phyloP scores from a whole-genome alignment of 1,140 invertebrate genomes.

The Coboldia fuscipes region DNA sequence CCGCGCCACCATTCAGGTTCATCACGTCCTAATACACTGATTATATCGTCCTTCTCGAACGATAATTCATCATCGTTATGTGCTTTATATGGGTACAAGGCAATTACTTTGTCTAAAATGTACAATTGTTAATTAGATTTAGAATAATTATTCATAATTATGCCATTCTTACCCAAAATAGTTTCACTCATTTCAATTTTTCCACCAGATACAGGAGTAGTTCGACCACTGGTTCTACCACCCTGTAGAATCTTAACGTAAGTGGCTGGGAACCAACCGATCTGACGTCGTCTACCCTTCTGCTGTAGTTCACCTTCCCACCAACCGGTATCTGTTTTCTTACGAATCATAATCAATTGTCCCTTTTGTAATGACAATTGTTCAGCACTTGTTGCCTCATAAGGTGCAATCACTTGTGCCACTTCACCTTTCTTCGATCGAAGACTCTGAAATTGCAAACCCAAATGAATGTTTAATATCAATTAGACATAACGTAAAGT shows the following conservation, averaged over 20 bases:
- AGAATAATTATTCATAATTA: constrained; percentile 4
- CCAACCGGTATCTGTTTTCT: constrained; percentile 92
- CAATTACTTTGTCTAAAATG: constrained; percentile 61
- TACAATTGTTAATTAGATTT: not conserved
- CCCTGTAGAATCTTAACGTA: constrained; percentile 74
- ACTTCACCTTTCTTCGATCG: constrained; percentile 64
- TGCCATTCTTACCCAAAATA: constrained; percentile 20
- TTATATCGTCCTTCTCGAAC: constrained; percentile 86
- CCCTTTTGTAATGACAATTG: constrained; percentile 77
- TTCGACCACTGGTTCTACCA: constrained; percentile 42
- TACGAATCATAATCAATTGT: constrained; percentile 88
- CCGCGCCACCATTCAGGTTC: constrained; percentile 95
- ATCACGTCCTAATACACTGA: constrained; percentile 73
- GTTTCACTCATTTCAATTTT: constrained; percentile 26
- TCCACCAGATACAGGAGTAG: constrained; percentile 36
- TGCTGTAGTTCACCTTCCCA: constrained; percentile 98
- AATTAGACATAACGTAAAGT: too few relatives aligned
- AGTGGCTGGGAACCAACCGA: constrained; percentile 94
- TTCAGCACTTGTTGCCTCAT: constrained; percentile 70
- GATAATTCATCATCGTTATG: constrained; percentile 86
- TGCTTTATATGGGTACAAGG: constrained; percentile 78
- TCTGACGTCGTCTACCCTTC: constrained; percentile 83
- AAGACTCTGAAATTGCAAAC: not conserved
- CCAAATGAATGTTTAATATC: not conserved
- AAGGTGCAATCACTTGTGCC: constrained; percentile 71